Conservation (phyloP, 1,140 invertebrate genomes). For the Batillaria attramentaria region DNA sequence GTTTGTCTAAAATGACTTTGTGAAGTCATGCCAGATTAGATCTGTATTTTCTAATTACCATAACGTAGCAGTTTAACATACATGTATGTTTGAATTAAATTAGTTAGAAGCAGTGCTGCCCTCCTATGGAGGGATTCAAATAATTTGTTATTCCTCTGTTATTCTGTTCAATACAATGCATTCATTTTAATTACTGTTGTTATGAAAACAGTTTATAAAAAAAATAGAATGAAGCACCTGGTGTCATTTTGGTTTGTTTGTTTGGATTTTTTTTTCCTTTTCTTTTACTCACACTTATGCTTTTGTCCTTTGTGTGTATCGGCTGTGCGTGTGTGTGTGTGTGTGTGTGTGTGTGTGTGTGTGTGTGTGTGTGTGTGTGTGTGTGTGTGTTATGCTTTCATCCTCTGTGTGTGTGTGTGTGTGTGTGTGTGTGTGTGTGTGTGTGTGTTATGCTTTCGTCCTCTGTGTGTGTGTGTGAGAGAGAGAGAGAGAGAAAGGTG, state of each 20-base stretch:
- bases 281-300: neutral
- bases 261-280: neutral
- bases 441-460: constrained; percentile 1
- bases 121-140: neutral
- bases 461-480: neutral
- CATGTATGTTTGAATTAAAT: too few relatives aligned
- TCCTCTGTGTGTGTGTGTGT: neutral
- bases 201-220: neutral
- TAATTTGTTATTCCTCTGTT: neutral
- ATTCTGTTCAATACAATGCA: too few relatives aligned
- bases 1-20: too few relatives aligned
- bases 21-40: too few relatives aligned
- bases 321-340: neutral
- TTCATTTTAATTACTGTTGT: neutral
- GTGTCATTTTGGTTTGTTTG: neutral
- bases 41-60: too few relatives aligned
- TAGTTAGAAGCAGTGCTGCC: too few relatives aligned
- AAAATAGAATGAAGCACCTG: neutral
- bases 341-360: neutral
- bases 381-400: neutral
- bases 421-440: constrained; percentile 9
- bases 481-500: neutral
- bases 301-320: neutral
- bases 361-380: neutral
- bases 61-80: too few relatives aligned